Percentiles rank a stretch among this genome's conserved stretches.
Conservation (phyloP, 2,888 invertebrate species). For the Erynnis tages region DNA sequence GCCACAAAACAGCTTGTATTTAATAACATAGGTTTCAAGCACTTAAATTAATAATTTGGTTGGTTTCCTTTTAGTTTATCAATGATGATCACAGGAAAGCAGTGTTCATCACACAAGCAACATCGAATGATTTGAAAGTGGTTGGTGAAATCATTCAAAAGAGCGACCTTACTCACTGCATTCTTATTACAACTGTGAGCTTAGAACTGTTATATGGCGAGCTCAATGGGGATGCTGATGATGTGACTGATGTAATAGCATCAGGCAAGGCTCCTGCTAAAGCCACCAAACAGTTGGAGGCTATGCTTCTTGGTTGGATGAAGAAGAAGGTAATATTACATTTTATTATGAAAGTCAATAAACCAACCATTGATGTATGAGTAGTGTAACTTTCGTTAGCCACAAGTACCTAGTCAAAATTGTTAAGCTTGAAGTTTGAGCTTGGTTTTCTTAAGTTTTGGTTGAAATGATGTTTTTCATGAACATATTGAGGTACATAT, state of each 20-base stretch:
- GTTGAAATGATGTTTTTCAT: too few relatives aligned
- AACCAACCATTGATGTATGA: too few relatives aligned
- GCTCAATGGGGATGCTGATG: constrained; percentile 54
- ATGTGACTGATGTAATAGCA: constrained; percentile 58
- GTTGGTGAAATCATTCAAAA: constrained; percentile 82
- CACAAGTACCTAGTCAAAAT: too few relatives aligned
- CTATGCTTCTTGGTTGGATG: constrained; percentile 77
- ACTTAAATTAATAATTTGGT: too few relatives aligned
- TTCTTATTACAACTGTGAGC: constrained; percentile 81
- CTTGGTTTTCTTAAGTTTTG: too few relatives aligned
- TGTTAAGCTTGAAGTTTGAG: too few relatives aligned
- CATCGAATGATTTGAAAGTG: constrained; percentile 76
- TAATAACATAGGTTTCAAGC: too few relatives aligned
- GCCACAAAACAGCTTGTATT: too few relatives aligned
- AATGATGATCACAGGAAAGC: constrained; percentile 63
- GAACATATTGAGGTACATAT: too few relatives aligned
- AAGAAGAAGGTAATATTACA: constrained; percentile 73
- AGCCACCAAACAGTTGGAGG: constrained; percentile 59
- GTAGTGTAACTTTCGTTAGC: background rate
- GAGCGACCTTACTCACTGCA: constrained; percentile 83
- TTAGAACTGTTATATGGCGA: constrained; percentile 77
- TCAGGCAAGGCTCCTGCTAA: constrained; percentile 55
- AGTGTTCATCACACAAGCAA: constrained; percentile 81
- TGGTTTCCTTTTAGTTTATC: constrained; percentile 55
- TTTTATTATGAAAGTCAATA: too few relatives aligned